Evolutionary conservation across 2,888 invertebrate species (phyloP), one percentile per base, ranked within the genome.

Genomic region (Pristionchus mayeri): DNA sequence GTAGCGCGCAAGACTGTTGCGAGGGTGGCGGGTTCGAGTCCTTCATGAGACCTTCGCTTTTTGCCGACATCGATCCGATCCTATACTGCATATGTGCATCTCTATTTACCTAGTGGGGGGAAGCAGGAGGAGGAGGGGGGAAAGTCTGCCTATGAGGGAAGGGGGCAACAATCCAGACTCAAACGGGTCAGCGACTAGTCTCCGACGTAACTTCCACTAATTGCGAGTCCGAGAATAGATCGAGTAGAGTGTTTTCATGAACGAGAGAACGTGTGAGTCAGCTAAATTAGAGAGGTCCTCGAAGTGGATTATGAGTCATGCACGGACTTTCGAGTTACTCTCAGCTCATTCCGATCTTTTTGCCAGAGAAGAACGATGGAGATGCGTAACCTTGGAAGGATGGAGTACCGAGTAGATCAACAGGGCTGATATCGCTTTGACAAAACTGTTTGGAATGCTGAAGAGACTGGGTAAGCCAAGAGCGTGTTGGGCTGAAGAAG

Each of bases 171-270:
- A 63, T 63, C 63, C 63, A 63, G 34, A 60, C 60, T 1, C 60
- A 57, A 63, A 63, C 63, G 63, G 63, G 63, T 63, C 63, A 57
- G 57, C n/a, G 63, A 63, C 63, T 63, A 63, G 63, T 63, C 63
- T 18, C 34, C 63, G 44, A 24, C n/a, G 54, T n/a, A 21, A 13
- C 54, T 54, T 34, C 18, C 3, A 63, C 18, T 63, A 63, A 63
- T 63, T 63, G 63, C 44, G 44, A 44, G 44, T 34, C 30, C 63
- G 63, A 34, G 60, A 60, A 30, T 21, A 54, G 52, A 21, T 52
- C 16, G 52, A 54, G 54, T 24, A n/a, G n/a, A n/a, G n/a, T n/a
- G n/a, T n/a, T n/a, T n/a, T n/a, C n/a, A n/a, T n/a, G n/a, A n/a
- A n/a, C 44, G 44, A 44, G 44, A 44, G 60, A 63, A 34, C 16